Base-by-base conservation (phyloP, 2,797 vertebrate species). In the Alectoris magna region DNA sequence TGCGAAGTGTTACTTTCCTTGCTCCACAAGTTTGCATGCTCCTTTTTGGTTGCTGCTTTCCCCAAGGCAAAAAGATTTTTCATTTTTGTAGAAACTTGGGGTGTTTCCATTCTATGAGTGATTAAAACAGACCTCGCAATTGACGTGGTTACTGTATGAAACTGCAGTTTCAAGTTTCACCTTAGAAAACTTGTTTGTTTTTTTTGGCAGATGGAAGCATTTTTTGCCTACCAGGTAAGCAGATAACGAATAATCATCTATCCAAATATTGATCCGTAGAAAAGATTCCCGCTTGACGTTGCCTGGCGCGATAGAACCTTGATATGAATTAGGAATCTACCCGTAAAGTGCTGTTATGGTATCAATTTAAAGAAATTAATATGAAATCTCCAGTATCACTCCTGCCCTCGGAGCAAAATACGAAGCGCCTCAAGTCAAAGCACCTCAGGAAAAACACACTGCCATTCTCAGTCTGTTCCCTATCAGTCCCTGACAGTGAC, bases 321-420 rank as follows among this genome's bases (percentile, higher is more conserved):
- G 0, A 8, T 36, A 2, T 4, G 46, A 74, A 17, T 27, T 29
- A 2, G 6, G 46, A 72, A 16, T 34, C 22, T 79, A 0, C 58
- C 14, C 41, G 29, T 43, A 22, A 72, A 58, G 9, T 13, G 4
- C 73, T 88, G 14, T 31, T 80, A 39, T 10, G 18, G 56, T 87
- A 12, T 10, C 31, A 23, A 0, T 39, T 74, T 75, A 13, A 88
- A 88, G 31, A 15, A 14, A 17, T 24, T 1, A 58, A 24, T 69
- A 22, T 66, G 55, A 75, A 75, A 69, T 78, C 43, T 26, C 14
- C 24, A 53, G 38, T 81, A 36, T 3, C n/a, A 24, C 23, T 85
- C 16, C 67, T 62, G 13, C 41, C 81, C 78, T 91, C 63, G 41
- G 63, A 86, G 24, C 14, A 58, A 76, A 69, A 29, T 59, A 24